phyloP scores from a whole-genome alignment of 2,888 invertebrate species.

The Hetaerina titia region DNA sequence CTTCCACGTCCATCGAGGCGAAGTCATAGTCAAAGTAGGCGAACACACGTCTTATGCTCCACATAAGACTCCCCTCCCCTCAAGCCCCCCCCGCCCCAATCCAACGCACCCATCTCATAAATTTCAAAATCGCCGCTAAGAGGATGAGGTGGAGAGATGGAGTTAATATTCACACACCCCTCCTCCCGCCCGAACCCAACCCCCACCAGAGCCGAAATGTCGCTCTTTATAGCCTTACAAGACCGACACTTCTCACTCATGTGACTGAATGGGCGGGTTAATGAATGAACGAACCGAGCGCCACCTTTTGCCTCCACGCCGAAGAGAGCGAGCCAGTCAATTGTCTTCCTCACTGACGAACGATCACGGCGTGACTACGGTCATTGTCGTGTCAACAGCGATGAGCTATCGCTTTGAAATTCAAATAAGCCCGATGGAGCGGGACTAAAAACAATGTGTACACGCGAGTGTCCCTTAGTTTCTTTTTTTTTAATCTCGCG shows the following conservation, averaged over 20 bases:
- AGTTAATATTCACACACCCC: neutral
- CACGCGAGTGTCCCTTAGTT: neutral
- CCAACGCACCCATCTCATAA: neutral
- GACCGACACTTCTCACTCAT: no score
- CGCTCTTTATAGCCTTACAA: no score
- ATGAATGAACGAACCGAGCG: neutral
- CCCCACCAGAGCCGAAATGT: no score
- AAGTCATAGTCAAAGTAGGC: neutral
- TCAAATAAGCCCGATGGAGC: neutral
- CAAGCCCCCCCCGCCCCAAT: neutral
- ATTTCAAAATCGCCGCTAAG: neutral
- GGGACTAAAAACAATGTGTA: neutral
- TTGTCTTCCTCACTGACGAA: neutral
- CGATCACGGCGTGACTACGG: neutral
- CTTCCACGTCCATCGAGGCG: neutral
- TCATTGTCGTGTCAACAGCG: neutral
- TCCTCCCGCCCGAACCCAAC: neutral
- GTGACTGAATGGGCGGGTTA: neutral
- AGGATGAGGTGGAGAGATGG: neutral
- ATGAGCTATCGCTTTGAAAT: neutral
- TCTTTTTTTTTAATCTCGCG: neutral
- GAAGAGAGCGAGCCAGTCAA: neutral
- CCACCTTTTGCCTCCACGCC: neutral
- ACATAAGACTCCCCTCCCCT: neutral
- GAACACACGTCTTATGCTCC: neutral